Base-by-base conservation (phyloP, 2,888 invertebrate species). In the Tipula helvola region DNA sequence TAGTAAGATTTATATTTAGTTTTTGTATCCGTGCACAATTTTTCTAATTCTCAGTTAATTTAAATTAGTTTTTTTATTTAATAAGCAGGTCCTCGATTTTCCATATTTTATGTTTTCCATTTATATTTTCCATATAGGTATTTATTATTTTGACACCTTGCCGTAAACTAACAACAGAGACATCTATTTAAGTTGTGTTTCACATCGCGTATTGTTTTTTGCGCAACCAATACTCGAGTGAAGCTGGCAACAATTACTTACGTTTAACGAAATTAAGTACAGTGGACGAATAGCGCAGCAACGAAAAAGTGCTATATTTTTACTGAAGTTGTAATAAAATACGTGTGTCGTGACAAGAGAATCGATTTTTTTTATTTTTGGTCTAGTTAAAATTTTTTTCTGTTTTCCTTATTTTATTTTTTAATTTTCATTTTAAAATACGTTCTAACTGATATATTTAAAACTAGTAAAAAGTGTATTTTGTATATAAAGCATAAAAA, bases 391-490 rank as follows among this genome's bases (percentile, higher is more conserved):
- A 71, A 71, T 28, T 28, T 71, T 71, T 71, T 71, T 28, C 28
- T 18, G 18, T 71, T 71, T 71, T 57, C 57, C 18, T 71, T 71
- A 71, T 18, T 71, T 71, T 71, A 71, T 71, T 71, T 71, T 71
- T 28, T 71, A 71, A 71, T 71, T 71, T 84, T 84, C 41, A 84
- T 84, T 84, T 84, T 84, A 84, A 84, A 84, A 39, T 84, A 84
- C 84, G 84, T 39, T 84, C 16, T 39, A 84, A 84, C 39, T 16
- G 36, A 36, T 39, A 84, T 36, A 36, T 8, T 39, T 71, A 71
- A 71, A 71, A 71, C 18, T 71, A 71, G 28, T 71, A 28, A 57
- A 57, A 71, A 71, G 71, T 71, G 71, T 71, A 71, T 71, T 71
- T 71, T 28, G 28, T 71, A 28, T 71, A 71, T 28, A 71, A 71